Evolutionary conservation across 2,797 vertebrate genomes (phyloP).

Genomic region (Falco cherrug): DNA sequence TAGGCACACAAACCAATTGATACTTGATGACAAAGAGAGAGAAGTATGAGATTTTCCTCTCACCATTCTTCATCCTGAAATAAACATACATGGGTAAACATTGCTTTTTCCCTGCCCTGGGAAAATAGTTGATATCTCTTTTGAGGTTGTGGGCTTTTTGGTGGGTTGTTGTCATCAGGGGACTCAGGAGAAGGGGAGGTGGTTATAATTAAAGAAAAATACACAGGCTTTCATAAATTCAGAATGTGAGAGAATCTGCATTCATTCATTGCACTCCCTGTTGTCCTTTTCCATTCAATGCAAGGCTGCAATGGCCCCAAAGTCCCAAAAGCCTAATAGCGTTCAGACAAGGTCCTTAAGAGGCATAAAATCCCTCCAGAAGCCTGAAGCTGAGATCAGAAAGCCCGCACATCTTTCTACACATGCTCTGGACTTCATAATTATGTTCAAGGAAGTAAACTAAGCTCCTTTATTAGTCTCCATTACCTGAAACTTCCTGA

Average conservation of each 20-base stretch:
- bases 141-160: not conserved
- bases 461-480: not conserved
- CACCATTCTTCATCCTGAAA: not conserved
- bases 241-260: not conserved
- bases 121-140: not conserved
- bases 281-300: not conserved
- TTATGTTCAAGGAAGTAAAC: not conserved
- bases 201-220: not conserved
- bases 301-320: not conserved
- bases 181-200: not conserved
- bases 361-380: not conserved
- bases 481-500: not conserved
- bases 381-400: not conserved
- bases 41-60: not conserved
- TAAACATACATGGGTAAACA: not conserved
- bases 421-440: not conserved
- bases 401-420: not conserved
- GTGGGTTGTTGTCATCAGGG: not conserved
- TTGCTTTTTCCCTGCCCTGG: not conserved
- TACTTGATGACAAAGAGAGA: not conserved
- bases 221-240: not conserved
- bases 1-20: not conserved
- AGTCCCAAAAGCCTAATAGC: not conserved
- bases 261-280: not conserved
- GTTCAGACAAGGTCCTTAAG: not conserved